Percentiles rank a stretch among this genome's conserved stretches.
Conservation (phyloP, 2,113 vertebrate species). For the Hipposideros armiger region DNA sequence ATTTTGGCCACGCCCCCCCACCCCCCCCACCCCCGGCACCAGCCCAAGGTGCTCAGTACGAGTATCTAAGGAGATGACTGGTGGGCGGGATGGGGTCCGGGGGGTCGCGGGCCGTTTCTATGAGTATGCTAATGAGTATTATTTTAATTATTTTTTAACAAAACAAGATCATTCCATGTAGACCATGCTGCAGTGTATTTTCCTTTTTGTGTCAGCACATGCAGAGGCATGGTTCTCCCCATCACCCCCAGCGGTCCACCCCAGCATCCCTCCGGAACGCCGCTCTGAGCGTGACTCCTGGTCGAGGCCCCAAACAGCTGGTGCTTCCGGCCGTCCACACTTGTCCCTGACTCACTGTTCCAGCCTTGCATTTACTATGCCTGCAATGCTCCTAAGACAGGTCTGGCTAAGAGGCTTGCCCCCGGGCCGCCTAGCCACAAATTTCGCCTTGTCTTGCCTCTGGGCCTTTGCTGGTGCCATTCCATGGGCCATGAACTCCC, state of each 20-base stretch:
- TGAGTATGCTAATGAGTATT: background rate
- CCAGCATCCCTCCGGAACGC: background rate
- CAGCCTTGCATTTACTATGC: no score
- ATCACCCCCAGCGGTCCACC: background rate
- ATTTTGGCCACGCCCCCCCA: background rate
- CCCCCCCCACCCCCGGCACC: background rate
- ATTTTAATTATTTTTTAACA: background rate
- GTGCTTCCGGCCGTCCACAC: background rate
- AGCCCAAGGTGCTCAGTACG: background rate
- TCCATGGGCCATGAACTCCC: background rate
- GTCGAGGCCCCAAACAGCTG: background rate
- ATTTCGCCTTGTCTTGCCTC: background rate
- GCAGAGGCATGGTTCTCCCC: background rate
- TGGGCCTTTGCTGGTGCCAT: background rate
- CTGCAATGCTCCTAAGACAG: accelerated
- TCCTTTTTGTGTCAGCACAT: background rate
- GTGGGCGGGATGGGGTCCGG: background rate
- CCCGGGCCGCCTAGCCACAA: background rate
- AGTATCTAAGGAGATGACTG: no score
- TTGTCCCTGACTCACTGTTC: background rate
- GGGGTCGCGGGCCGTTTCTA: background rate
- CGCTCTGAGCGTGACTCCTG: background rate
- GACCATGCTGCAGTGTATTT: accelerated
- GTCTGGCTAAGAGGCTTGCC: background rate
- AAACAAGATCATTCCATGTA: accelerated